Evolutionary conservation across 2,888 invertebrate species (phyloP).

Genomic region (Lasioglossum oenotherae): DNA sequence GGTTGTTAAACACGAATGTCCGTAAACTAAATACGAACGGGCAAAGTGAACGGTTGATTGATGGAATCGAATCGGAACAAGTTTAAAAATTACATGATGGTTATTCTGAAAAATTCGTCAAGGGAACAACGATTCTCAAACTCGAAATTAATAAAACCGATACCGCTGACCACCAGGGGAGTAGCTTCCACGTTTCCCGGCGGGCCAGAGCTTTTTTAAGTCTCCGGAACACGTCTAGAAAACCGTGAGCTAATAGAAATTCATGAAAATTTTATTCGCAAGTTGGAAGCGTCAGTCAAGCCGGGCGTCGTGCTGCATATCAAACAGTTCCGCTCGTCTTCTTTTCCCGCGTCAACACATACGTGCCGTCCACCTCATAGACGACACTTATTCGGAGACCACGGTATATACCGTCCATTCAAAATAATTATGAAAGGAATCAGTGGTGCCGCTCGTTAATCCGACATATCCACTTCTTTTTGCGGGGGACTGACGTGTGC

Average conservation of each 20-base stretch:
- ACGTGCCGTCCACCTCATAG: conserved; percentile 21
- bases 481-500: not conserved
- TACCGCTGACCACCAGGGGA: conserved; percentile 31
- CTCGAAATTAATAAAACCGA: conserved; percentile 46
- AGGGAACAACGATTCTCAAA: conserved; percentile 9
- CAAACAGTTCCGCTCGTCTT: conserved; percentile 75
- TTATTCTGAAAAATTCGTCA: not conserved
- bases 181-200: conserved; percentile 8
- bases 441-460: conserved; percentile 15
- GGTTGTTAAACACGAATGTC: not conserved
- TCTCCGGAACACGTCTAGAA: conserved; percentile 76
- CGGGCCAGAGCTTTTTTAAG: conserved; percentile 67
- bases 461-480: not conserved
- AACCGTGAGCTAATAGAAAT: conserved; percentile 83
- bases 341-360: conserved; percentile 41
- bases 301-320: conserved; percentile 81
- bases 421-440: conserved; percentile 22
- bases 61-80: not conserved
- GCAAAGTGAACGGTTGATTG: not conserved
- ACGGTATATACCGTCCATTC: conserved; percentile 2
- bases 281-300: conserved; percentile 84
- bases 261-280: conserved; percentile 84
- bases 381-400: conserved; percentile 5
- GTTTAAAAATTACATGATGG: not conserved
- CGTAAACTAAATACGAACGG: not conserved